These are phyloP conservation scores for Coenonympha glycerion DNA, from an alignment of 2,888 invertebrate genomes.

Conservation along the genomic window DNA sequence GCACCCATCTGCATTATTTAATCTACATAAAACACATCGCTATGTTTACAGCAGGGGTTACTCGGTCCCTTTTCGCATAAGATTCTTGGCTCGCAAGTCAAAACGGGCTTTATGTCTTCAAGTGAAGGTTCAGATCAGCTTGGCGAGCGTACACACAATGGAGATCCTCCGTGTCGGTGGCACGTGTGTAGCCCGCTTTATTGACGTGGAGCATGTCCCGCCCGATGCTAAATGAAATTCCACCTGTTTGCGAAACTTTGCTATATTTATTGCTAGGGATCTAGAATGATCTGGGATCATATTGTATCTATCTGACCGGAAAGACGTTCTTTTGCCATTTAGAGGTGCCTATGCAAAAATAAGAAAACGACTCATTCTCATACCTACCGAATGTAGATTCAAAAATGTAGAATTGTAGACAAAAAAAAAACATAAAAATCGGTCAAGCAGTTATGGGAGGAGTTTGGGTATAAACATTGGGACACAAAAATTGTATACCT, in stretches of 20 bases:
- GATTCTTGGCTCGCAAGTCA: slow-evolving; percentile 35
- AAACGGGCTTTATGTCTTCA: slow-evolving; percentile 32
- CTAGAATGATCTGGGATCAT: not conserved
- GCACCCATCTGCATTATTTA: slow-evolving; percentile 25
- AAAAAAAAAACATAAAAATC: too few relatives aligned
- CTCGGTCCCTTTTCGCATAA: slow-evolving; percentile 57
- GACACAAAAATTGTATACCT: too few relatives aligned
- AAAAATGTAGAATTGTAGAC: too few relatives aligned
- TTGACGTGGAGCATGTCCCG: slow-evolving; percentile 59
- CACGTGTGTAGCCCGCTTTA: slow-evolving; percentile 71
- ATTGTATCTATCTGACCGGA: not conserved
- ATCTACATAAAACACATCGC: slow-evolving; percentile 58
- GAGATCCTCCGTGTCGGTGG: slow-evolving; percentile 64
- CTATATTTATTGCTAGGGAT: slow-evolving; percentile 41
- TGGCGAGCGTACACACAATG: slow-evolving; percentile 31
- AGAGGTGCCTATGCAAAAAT: too few relatives aligned
- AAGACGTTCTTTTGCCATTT: too few relatives aligned
- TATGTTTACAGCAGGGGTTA: slow-evolving; percentile 68
- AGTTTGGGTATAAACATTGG: too few relatives aligned
- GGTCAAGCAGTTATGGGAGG: too few relatives aligned
- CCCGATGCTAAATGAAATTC: slow-evolving; percentile 59
- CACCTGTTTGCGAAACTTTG: slow-evolving; percentile 63
- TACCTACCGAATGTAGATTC: too few relatives aligned
- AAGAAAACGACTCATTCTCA: too few relatives aligned
- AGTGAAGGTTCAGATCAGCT: slow-evolving; percentile 25